These are phyloP conservation scores for Atractosteus spatula DNA, from an alignment of 2,113 vertebrate species.

Conservation along the genomic window DNA sequence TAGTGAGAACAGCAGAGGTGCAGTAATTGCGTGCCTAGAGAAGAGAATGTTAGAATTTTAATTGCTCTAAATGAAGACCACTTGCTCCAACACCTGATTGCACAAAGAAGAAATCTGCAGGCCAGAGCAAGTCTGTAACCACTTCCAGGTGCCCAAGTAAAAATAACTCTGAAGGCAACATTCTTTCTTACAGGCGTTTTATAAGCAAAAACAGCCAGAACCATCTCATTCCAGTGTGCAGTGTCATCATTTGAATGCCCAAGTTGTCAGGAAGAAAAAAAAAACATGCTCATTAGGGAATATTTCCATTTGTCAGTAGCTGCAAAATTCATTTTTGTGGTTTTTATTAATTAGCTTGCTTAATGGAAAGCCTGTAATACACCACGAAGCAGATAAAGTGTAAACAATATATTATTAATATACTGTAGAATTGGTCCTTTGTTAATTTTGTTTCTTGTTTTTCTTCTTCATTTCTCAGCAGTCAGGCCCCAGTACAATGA, in stretches of 20 bases:
- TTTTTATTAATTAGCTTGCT: constrained; percentile 10
- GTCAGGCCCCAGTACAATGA: too few species aligned
- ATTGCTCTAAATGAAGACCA: constrained; percentile 87
- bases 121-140: constrained; percentile 62
- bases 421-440: neutral
- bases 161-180: constrained; percentile 71
- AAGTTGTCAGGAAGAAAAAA: constrained; percentile 26
- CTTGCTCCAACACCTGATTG: constrained; percentile 82
- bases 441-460: neutral
- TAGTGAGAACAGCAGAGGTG: constrained; percentile 86
- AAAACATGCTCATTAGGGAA: constrained; percentile 66
- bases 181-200: constrained; percentile 42
- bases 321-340: constrained; percentile 46
- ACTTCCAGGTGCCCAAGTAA: constrained; percentile 85
- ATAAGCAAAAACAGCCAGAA: constrained; percentile 66
- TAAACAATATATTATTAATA: neutral
- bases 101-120: constrained; percentile 68
- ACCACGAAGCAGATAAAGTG: neutral
- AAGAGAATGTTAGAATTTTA: constrained; percentile 88
- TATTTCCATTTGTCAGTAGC: constrained; percentile 77
- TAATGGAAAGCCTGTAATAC: neutral
- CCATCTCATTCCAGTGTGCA: constrained; percentile 68
- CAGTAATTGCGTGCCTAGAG: constrained; percentile 93
- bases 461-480: neutral
- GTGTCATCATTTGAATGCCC: constrained; percentile 68